Conservation (phyloP, 2,113 vertebrate genomes). For the Pleuronectes platessa region DNA sequence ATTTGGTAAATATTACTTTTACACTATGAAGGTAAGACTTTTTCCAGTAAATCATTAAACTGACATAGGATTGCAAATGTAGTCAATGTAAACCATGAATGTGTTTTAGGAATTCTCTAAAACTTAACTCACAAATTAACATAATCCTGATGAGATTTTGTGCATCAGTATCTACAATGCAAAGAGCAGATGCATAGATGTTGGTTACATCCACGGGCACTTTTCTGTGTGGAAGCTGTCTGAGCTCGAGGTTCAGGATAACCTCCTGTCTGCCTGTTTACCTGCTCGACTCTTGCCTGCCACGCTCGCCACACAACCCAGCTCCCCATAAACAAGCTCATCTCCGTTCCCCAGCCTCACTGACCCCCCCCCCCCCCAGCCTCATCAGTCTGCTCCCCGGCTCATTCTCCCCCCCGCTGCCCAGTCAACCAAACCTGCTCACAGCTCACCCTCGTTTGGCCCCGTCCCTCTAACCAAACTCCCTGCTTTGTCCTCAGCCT, state of each 20-base stretch:
- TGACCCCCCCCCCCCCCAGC: neutral
- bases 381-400: neutral
- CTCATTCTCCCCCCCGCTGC: neutral
- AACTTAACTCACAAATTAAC: no score
- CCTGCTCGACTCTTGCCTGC: neutral
- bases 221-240: neutral
- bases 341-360: neutral
- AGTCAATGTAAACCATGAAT: neutral
- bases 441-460: neutral
- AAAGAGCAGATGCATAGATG: no score
- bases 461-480: neutral
- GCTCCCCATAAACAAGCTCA: neutral
- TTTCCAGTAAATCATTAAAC: no score
- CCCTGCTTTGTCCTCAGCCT: neutral
- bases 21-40: no score
- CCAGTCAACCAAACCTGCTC: neutral
- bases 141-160: no score
- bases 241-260: neutral
- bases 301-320: neutral
- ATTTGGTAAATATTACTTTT: no score
- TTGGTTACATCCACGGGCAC: no score
- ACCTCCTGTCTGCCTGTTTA: neutral
- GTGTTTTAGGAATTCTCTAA: no score
- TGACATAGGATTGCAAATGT: slow-evolving; percentile 3
- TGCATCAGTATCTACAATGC: no score